Evolutionary conservation across 2,888 invertebrate genomes (phyloP).

Genomic region (Thymelicus sylvestris): DNA sequence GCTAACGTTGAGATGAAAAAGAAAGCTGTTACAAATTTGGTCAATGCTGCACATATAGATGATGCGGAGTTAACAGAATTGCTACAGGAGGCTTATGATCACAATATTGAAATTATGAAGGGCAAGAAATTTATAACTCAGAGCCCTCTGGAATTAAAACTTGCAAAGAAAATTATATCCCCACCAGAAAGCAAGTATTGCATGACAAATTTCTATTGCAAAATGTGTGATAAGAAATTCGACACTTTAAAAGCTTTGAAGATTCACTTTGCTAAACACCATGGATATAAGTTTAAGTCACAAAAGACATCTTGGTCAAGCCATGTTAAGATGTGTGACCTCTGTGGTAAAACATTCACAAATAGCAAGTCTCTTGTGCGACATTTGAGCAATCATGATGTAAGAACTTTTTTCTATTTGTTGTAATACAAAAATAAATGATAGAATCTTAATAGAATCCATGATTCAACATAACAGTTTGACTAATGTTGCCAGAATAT

Average conservation of each 20-base stretch:
- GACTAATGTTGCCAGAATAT: too few species aligned
- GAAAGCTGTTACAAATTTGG: neutral
- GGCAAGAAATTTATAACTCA: constrained; percentile 36
- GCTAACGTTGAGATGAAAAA: constrained; percentile 2
- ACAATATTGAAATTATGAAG: constrained; percentile 31
- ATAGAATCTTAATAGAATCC: too few species aligned
- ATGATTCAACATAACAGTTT: too few species aligned
- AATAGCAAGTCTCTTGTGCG: constrained; percentile 44
- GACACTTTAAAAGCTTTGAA: constrained; percentile 50
- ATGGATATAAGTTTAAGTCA: constrained; percentile 51
- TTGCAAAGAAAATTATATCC: constrained; percentile 26
- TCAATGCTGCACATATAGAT: constrained; percentile 15
- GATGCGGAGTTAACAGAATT: constrained; percentile 29
- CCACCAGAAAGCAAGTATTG: constrained; percentile 51
- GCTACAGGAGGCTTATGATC: constrained; percentile 30
- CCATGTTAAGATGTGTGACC: constrained; percentile 50
- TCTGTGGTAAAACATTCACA: constrained; percentile 54
- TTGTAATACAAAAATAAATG: neutral
- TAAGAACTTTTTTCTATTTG: constrained; percentile 39
- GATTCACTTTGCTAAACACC: constrained; percentile 55
- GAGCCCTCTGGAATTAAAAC: constrained; percentile 15
- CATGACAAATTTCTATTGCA: constrained; percentile 57
- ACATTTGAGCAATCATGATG: constrained; percentile 58
- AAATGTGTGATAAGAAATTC: constrained; percentile 61
- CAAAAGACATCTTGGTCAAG: constrained; percentile 27